These are phyloP conservation scores for Drosophila paranaensis DNA, from an alignment of 2,888 invertebrate species.

Conservation along the genomic window DNA sequence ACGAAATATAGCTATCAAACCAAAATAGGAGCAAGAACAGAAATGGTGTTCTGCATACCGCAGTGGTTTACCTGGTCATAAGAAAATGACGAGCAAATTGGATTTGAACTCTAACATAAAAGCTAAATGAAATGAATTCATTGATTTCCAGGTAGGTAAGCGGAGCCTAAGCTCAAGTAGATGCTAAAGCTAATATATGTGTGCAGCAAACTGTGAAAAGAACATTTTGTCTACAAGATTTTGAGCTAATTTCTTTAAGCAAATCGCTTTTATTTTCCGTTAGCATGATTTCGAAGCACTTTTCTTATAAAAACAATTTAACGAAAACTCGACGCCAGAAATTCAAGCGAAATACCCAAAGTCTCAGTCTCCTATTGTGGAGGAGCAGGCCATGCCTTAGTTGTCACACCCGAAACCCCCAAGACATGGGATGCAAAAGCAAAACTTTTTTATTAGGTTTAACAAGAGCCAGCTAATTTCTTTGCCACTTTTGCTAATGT, in stretches of 20 bases:
- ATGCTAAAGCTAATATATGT: neutral
- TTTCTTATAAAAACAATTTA: slow-evolving; percentile 17
- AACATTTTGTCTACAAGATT: slow-evolving; percentile 7
- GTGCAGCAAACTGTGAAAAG: neutral
- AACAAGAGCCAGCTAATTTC: slow-evolving; percentile 65
- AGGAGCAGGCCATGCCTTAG: slow-evolving; percentile 5
- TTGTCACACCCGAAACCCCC: slow-evolving; percentile 20
- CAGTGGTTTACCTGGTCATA: neutral
- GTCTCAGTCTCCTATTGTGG: slow-evolving; percentile 23
- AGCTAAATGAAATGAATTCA: neutral
- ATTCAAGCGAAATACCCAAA: slow-evolving; percentile 44
- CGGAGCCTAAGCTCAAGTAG: neutral
- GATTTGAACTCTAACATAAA: neutral
- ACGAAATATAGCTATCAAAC: too few species aligned
- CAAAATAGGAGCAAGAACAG: too few species aligned
- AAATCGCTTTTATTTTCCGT: slow-evolving; percentile 31
- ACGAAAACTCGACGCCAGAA: slow-evolving; percentile 30
- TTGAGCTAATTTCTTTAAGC: slow-evolving; percentile 30
- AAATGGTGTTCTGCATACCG: too few species aligned
- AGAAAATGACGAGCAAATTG: neutral
- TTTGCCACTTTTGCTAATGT: slow-evolving; percentile 35
- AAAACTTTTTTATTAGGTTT: slow-evolving; percentile 76
- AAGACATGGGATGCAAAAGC: slow-evolving; percentile 20
- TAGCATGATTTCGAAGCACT: slow-evolving; percentile 18
- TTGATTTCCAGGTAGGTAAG: neutral